Evolutionary conservation across 2,113 vertebrate species (phyloP).

Genomic region (Chlorodrepanis virens): DNA sequence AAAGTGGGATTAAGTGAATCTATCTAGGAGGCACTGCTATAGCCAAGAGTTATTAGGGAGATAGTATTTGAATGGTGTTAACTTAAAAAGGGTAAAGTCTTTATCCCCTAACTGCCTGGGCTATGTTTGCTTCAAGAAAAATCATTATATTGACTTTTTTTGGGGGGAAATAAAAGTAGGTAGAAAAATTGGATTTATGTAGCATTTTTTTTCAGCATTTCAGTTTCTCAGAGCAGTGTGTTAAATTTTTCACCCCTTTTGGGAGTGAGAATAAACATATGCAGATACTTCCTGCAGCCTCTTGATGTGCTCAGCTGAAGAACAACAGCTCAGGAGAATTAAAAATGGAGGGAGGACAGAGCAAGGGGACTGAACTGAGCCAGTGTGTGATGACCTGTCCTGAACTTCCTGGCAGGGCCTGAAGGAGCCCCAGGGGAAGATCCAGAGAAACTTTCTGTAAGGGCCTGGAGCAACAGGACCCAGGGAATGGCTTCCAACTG

Average conservation of each 20-base stretch:
- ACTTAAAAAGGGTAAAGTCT: slow-evolving; percentile 35
- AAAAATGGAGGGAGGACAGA: not conserved
- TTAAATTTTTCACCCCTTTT: not conserved
- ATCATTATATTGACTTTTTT: slow-evolving; percentile 43
- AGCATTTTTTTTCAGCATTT: not conserved
- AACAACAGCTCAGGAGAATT: not conserved
- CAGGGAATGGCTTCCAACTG: not conserved
- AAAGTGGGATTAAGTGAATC: slow-evolving; percentile 44
- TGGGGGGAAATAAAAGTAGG: not conserved
- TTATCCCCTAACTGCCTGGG: slow-evolving; percentile 30
- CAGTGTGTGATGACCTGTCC: not conserved
- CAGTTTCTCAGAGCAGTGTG: not conserved
- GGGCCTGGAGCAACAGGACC: not conserved
- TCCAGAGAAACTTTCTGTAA: not conserved
- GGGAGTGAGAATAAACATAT: not conserved
- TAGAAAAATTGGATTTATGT: slow-evolving; percentile 1
- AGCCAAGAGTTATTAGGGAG: slow-evolving; percentile 47
- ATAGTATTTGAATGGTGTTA: slow-evolving; percentile 37
- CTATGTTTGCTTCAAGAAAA: slow-evolving; percentile 24
- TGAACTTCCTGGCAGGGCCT: not conserved
- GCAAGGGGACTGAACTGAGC: not conserved
- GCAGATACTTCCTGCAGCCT: not conserved
- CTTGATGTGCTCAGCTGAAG: not conserved
- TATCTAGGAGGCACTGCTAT: not conserved
- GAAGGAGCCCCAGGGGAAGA: not conserved